A percentile compares a stretch with the other conserved stretches of the same genome.
Evolutionary conservation across 1,140 invertebrate species (phyloP).

Genomic region (Drosophila chauvacae): DNA sequence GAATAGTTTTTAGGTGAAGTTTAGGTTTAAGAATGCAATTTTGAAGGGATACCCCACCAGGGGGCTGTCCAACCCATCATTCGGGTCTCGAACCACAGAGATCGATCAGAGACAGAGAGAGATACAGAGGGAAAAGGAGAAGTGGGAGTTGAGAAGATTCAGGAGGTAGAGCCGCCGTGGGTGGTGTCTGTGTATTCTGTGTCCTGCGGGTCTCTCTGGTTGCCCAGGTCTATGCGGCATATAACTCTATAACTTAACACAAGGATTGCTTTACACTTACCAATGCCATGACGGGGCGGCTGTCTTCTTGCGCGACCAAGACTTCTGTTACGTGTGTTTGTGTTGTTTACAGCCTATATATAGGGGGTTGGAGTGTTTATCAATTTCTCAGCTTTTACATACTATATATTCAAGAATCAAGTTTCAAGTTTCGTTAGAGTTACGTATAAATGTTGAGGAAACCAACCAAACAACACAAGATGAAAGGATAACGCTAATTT

Average conservation of each 20-base stretch:
- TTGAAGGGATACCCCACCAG: slow-evolving; percentile 5
- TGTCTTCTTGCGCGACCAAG: slow-evolving; percentile 85
- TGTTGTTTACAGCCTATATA: slow-evolving; percentile 84
- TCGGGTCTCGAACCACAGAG: slow-evolving; percentile 11
- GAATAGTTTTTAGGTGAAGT: neutral
- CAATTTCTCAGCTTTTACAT: slow-evolving; percentile 57
- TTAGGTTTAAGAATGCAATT: slow-evolving; percentile 16
- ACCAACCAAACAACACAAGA: slow-evolving; percentile 23
- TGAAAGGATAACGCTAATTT: slow-evolving; percentile 42
- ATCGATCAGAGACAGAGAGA: slow-evolving; percentile 23
- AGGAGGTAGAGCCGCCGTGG: slow-evolving; percentile 1
- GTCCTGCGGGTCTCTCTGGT: slow-evolving; percentile 24
- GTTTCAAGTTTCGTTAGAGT: slow-evolving; percentile 13
- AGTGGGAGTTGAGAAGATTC: slow-evolving; percentile 5
- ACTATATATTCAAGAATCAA: slow-evolving; percentile 25
- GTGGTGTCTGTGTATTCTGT: slow-evolving; percentile 30
- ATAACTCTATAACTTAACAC: slow-evolving; percentile 27
- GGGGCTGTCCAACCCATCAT: slow-evolving; percentile 21
- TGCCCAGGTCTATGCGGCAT: slow-evolving; percentile 6
- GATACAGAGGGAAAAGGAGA: neutral
- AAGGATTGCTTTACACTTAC: slow-evolving; percentile 67
- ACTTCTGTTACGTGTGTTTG: slow-evolving; percentile 85
- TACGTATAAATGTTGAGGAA: slow-evolving; percentile 35
- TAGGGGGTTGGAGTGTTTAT: slow-evolving; percentile 66
- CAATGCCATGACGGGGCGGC: slow-evolving; percentile 85